These are phyloP conservation scores for Eubasilissa regina DNA, from an alignment of 1,140 invertebrate species.

Conservation along the genomic window DNA sequence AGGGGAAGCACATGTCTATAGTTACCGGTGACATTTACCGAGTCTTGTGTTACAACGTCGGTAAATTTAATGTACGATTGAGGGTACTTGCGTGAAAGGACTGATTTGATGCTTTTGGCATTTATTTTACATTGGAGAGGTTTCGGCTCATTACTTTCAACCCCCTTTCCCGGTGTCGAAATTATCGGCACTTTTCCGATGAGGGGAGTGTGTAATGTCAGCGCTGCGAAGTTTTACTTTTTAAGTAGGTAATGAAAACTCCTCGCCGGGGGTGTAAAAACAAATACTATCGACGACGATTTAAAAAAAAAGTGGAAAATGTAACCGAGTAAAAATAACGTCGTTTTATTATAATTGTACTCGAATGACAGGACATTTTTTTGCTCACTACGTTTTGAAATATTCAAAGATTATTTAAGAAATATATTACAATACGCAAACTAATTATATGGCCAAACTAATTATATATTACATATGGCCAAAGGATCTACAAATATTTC, in stretches of 20 bases:
- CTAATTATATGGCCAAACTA: too few relatives aligned
- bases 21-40: slow-evolving; percentile 32
- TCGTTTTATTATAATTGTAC: too few relatives aligned
- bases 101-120: slow-evolving; percentile 24
- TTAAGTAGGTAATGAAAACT: background rate
- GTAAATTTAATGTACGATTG: slow-evolving; percentile 5
- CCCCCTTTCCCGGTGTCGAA: slow-evolving; percentile 1
- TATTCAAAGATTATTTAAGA: too few relatives aligned
- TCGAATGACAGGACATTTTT: too few relatives aligned
- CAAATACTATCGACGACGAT: too few relatives aligned
- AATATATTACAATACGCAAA: too few relatives aligned
- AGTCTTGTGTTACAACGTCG: slow-evolving; percentile 25
- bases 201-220: slow-evolving; percentile 3
- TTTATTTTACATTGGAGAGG: slow-evolving; percentile 18
- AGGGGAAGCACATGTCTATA: slow-evolving; percentile 34
- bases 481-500: too few relatives aligned
- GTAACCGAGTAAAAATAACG: too few relatives aligned
- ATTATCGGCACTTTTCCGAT: background rate
- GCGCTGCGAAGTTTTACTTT: slow-evolving; percentile 12
- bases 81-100: slow-evolving; percentile 2
- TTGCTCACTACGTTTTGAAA: too few relatives aligned
- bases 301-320: too few relatives aligned
- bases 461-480: too few relatives aligned
- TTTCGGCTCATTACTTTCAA: background rate
- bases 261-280: too few relatives aligned